phyloP scores from a whole-genome alignment of 2,113 vertebrate species.

The Dipodomys ordii region DNA sequence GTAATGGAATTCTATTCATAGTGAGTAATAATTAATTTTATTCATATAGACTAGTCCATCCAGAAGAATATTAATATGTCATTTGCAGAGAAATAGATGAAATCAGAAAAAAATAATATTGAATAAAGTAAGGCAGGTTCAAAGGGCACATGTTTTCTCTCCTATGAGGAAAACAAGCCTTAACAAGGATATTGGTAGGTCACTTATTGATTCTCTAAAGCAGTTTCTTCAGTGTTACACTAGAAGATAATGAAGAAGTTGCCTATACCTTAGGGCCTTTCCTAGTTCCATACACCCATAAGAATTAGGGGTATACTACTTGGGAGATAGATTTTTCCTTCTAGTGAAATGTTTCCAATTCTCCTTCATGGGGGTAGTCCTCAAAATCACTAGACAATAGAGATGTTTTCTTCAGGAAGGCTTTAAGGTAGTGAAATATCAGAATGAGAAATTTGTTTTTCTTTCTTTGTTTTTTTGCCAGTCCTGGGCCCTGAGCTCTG shows the following conservation, averaged over 20 bases:
- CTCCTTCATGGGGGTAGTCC: neutral
- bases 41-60: too few species aligned
- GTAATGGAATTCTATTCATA: too few species aligned
- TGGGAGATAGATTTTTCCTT: neutral
- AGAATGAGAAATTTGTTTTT: neutral
- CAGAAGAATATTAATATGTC: too few species aligned
- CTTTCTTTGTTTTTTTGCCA: too few species aligned
- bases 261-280: neutral
- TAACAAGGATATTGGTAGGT: neutral
- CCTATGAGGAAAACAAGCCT: neutral
- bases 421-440: neutral
- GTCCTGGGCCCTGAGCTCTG: too few species aligned
- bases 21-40: too few species aligned
- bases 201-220: slow-evolving; percentile 10
- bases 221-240: neutral
- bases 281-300: neutral
- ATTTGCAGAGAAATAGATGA: too few species aligned
- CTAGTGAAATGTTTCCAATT: neutral
- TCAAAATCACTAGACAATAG: neutral
- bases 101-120: too few species aligned
- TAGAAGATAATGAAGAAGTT: neutral
- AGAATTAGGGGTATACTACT: neutral
- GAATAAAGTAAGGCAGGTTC: too few species aligned
- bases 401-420: neutral
- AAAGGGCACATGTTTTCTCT: too few species aligned